phyloP scores from a whole-genome alignment of 2,888 invertebrate genomes.

The Andrena fulva region DNA sequence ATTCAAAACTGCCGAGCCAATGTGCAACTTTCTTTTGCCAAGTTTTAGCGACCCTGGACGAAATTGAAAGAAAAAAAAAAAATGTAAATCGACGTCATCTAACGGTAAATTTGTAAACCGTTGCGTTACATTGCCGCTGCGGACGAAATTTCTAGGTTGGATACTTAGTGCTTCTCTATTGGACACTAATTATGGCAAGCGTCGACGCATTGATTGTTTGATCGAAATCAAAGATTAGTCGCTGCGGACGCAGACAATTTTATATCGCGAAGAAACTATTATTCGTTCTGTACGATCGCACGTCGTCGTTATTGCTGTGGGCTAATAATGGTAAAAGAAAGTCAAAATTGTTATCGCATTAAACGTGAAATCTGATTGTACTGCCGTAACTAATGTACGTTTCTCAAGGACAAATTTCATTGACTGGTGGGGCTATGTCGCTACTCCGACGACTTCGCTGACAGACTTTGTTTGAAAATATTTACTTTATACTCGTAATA shows the following conservation, averaged over 20 bases:
- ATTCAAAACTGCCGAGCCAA: constrained; percentile 73
- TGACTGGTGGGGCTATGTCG: constrained; percentile 72
- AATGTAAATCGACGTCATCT: constrained; percentile 32
- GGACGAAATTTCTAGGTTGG: constrained; percentile 19
- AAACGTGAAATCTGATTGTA: constrained; percentile 72
- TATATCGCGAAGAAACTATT: constrained; percentile 7
- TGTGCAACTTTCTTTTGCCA: constrained; percentile 75
- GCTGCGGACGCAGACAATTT: constrained; percentile 3
- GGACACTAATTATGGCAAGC: constrained; percentile 18
- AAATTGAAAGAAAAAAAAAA: constrained; percentile 5
- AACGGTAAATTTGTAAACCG: constrained; percentile 33
- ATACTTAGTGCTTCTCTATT: constrained; percentile 17
- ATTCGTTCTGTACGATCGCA: not conserved
- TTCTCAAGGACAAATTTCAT: constrained; percentile 71
- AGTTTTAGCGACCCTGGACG: constrained; percentile 55
- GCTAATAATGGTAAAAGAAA: constrained; percentile 69
- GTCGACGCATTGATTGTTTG: constrained; percentile 28
- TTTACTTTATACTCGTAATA: constrained; percentile 57
- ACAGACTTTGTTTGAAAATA: constrained; percentile 74
- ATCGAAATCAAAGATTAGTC: constrained; percentile 24
- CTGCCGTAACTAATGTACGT: constrained; percentile 75
- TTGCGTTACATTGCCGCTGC: constrained; percentile 14
- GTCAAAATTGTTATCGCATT: constrained; percentile 63
- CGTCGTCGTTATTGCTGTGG: constrained; percentile 12
- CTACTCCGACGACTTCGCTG: constrained; percentile 73